phyloP scores from a whole-genome alignment of 2,797 vertebrate genomes.

The Cetoscarus ocellatus region DNA sequence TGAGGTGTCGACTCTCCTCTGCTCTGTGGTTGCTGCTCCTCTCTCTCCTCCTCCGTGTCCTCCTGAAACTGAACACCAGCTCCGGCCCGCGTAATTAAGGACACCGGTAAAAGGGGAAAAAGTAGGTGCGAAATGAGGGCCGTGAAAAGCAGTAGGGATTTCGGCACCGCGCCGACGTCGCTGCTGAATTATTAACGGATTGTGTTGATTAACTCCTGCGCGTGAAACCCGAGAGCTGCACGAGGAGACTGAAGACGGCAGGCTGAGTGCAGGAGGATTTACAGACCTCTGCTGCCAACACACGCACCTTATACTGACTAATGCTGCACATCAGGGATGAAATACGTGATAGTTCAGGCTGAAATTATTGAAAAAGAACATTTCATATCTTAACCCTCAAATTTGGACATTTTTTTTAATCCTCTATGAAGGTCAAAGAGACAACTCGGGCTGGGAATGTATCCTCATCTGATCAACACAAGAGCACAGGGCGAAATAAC shows the following conservation, averaged over 20 bases:
- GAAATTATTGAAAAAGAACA: neutral
- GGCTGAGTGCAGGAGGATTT: constrained; percentile 33
- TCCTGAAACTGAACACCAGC: constrained; percentile 69
- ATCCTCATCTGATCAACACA: too few relatives aligned
- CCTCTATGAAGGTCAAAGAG: too few relatives aligned
- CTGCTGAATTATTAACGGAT: constrained; percentile 83
- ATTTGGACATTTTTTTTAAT: too few relatives aligned
- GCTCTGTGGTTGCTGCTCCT: constrained; percentile 4
- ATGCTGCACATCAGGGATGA: too few relatives aligned
- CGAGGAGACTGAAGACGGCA: constrained; percentile 47
- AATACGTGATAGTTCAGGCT: too few relatives aligned
- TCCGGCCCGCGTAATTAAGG: constrained; percentile 71
- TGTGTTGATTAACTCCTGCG: constrained; percentile 69
- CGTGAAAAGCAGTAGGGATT: constrained; percentile 79
- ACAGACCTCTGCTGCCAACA: constrained; percentile 19
- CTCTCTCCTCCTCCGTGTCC: constrained; percentile 1
- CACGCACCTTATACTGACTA: neutral
- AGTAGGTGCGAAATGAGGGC: constrained; percentile 74
- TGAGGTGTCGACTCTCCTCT: constrained; percentile 9
- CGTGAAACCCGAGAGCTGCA: constrained; percentile 71
- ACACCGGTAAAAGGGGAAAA: constrained; percentile 30
- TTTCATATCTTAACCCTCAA: neutral
- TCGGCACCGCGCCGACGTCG: constrained; percentile 54
- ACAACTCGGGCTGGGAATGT: too few relatives aligned
- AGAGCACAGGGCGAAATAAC: too few relatives aligned